A percentile compares a stretch with the other conserved stretches of the same genome.
Evolutionary conservation across 2,113 vertebrate species (phyloP).

Genomic region (Dunckerocampus dactyliophorus): DNA sequence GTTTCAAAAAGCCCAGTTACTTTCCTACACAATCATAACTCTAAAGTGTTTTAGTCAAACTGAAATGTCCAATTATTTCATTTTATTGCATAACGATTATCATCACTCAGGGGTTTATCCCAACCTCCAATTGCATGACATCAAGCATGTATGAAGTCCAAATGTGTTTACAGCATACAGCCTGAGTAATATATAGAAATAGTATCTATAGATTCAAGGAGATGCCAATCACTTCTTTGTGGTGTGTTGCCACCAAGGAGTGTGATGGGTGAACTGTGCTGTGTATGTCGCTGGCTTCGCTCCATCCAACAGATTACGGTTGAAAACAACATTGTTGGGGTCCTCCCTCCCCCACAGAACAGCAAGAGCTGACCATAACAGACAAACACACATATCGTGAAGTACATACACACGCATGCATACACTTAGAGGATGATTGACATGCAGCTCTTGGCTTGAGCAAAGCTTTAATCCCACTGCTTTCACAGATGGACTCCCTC

Average conservation of each 20-base stretch:
- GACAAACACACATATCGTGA: not conserved
- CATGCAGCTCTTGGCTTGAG: constrained; percentile 59
- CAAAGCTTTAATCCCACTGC: constrained; percentile 60
- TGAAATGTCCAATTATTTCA: too few relatives aligned
- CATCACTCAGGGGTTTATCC: too few relatives aligned
- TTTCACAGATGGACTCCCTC: constrained; percentile 67
- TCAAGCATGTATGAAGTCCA: too few relatives aligned
- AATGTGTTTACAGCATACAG: too few relatives aligned
- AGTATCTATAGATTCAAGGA: too few relatives aligned
- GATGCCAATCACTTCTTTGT: not conserved
- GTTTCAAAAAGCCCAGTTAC: too few relatives aligned
- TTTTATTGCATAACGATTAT: too few relatives aligned
- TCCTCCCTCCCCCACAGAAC: constrained; percentile 36
- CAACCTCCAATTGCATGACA: too few relatives aligned
- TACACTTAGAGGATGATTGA: constrained; percentile 60
- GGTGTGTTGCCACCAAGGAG: constrained; percentile 12
- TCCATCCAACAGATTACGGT: constrained; percentile 55
- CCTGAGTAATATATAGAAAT: too few relatives aligned
- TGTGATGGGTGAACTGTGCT: constrained; percentile 36
- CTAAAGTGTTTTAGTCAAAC: too few relatives aligned
- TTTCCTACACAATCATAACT: too few relatives aligned
- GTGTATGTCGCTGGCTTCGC: constrained; percentile 11
- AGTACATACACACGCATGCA: constrained; percentile 17
- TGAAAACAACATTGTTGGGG: constrained; percentile 51
- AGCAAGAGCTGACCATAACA: constrained; percentile 17